Conservation (phyloP, 2,888 invertebrate species). For the Subacronicta megacephala region DNA sequence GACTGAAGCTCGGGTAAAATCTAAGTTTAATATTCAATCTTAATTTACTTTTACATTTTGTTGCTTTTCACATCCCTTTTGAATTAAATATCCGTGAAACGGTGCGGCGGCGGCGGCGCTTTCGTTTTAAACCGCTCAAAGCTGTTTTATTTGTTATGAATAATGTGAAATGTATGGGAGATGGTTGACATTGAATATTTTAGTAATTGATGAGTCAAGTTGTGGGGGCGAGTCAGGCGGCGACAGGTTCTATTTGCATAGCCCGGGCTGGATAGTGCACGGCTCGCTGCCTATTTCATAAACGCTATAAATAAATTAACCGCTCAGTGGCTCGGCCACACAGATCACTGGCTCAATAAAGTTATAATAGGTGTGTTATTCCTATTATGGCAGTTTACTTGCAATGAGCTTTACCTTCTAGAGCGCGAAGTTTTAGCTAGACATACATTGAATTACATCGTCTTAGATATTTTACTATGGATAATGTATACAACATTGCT, state of each 20-base stretch:
- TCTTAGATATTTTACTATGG: constrained; percentile 28
- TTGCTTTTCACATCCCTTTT: constrained; percentile 18
- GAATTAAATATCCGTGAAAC: constrained; percentile 26
- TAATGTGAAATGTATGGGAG: constrained; percentile 32
- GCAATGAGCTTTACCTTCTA: constrained; percentile 43
- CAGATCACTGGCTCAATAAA: constrained; percentile 60
- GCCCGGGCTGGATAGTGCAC: constrained; percentile 58
- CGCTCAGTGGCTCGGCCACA: constrained; percentile 51
- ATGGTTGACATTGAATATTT: constrained; percentile 49
- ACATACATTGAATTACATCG: constrained; percentile 31
- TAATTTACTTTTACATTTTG: constrained; percentile 27
- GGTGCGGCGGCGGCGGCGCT: not conserved
- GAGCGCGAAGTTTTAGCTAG: constrained; percentile 30
- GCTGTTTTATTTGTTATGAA: constrained; percentile 23
- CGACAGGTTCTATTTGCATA: constrained; percentile 72
- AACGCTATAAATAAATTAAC: constrained; percentile 63
- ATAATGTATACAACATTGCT: constrained; percentile 25
- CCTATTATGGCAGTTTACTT: constrained; percentile 37
- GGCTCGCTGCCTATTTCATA: constrained; percentile 60
- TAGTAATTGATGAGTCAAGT: constrained; percentile 57
- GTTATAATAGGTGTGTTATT: constrained; percentile 52
- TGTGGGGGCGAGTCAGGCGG: constrained; percentile 60
- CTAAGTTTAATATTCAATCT: constrained; percentile 21
- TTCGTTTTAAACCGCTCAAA: constrained; percentile 13
- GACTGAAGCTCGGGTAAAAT: constrained; percentile 15